Conservation (phyloP, 2,888 invertebrate species). For the Anoncus sp. region DNA sequence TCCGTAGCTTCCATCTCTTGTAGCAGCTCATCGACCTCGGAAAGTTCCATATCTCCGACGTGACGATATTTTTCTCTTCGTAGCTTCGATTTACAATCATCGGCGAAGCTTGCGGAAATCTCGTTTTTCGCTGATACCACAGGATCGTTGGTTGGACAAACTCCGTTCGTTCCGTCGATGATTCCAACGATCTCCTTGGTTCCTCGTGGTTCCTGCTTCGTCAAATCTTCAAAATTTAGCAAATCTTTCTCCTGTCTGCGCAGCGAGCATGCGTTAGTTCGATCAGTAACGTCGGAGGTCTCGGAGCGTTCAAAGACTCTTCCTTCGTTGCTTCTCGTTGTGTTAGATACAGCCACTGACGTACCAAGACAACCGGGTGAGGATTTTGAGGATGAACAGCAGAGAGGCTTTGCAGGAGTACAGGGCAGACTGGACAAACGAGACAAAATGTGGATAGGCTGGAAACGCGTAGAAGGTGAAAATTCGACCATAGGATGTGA, state of each 20-base stretch:
- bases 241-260: constrained; percentile 73
- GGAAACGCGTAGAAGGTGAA: constrained; percentile 54
- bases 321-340: constrained; percentile 54
- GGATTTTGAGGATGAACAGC: constrained; percentile 76
- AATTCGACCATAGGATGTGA: constrained; percentile 19
- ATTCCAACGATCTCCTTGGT: no score
- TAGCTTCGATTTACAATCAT: constrained; percentile 65
- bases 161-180: no score
- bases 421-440: constrained; percentile 70
- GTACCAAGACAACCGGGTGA: constrained; percentile 72
- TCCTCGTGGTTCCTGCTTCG: no score
- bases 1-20: constrained; percentile 82
- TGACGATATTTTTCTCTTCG: constrained; percentile 63
- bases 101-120: neutral
- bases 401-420: constrained; percentile 73
- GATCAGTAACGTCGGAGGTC: constrained; percentile 61
- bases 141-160: no score
- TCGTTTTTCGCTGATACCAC: no score
- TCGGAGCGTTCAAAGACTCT: constrained; percentile 37
- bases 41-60: constrained; percentile 78
- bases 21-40: constrained; percentile 82
- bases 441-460: constrained; percentile 62
- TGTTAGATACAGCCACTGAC: constrained; percentile 63
- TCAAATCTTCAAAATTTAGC: constrained; percentile 66
- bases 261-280: constrained; percentile 62